Conservation (phyloP, 2,113 vertebrate genomes). For the Turnix velox region DNA sequence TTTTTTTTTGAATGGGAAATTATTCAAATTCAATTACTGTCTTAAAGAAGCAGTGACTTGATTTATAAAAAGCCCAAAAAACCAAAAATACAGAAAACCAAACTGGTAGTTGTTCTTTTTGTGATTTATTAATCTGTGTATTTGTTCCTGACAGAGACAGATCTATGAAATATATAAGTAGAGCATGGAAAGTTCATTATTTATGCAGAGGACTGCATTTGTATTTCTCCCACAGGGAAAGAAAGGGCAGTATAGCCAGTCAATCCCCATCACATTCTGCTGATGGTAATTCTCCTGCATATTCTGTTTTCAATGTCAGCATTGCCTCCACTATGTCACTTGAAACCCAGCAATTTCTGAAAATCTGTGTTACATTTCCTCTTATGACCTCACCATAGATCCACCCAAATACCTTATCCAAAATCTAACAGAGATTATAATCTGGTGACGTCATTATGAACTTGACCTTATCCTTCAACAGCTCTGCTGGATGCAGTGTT, state of each 20-base stretch:
- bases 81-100: accelerated
- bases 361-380: neutral
- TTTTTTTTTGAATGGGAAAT: neutral
- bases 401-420: neutral
- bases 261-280: neutral
- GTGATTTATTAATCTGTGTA: neutral
- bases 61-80: accelerated
- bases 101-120: neutral
- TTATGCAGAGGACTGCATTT: neutral
- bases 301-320: neutral
- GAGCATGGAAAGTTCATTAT: neutral
- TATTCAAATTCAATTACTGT: neutral
- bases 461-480: neutral
- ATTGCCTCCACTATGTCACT: neutral
- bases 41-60: neutral
- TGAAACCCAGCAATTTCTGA: neutral
- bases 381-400: neutral
- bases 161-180: neutral
- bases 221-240: neutral
- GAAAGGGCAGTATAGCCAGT: neutral
- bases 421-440: neutral
- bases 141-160: neutral
- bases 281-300: neutral
- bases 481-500: neutral
- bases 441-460: neutral